Evolutionary conservation across 2,113 vertebrate genomes (phyloP).

Genomic region (Gadus chalcogrammus): DNA sequence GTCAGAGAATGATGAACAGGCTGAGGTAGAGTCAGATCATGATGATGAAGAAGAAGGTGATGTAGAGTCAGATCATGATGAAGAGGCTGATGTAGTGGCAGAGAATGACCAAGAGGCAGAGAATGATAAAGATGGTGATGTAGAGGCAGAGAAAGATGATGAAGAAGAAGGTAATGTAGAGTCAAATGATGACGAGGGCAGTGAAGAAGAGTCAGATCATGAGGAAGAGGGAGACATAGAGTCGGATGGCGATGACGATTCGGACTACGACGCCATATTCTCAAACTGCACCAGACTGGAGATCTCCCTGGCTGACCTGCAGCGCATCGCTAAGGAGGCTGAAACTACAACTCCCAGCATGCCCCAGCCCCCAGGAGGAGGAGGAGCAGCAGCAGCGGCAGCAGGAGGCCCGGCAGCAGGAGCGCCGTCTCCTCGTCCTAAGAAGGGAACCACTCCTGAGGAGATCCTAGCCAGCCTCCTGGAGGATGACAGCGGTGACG

Average conservation of each 20-base stretch:
- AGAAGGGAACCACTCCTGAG: conserved; percentile 71
- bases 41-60: conserved; percentile 20
- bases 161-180: neutral
- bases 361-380: neutral
- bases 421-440: conserved; percentile 7
- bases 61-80: neutral
- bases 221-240: conserved; percentile 41
- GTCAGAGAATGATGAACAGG: neutral
- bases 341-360: conserved; percentile 5
- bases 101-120: conserved; percentile 16
- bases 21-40: conserved; percentile 3
- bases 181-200: neutral
- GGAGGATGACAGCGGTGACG: conserved; percentile 58
- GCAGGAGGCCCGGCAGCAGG: neutral
- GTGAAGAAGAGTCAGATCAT: neutral
- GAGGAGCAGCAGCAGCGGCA: neutral
- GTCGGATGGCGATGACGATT: conserved; percentile 53
- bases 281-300: conserved; percentile 73
- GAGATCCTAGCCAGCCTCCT: conserved; percentile 83
- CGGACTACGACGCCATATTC: conserved; percentile 82
- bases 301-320: conserved; percentile 81
- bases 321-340: conserved; percentile 65
- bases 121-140: conserved; percentile 1
- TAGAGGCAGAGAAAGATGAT: neutral
- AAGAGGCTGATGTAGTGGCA: neutral